Base-by-base conservation (phyloP, 1,140 invertebrate genomes). In the Panulirus ornatus region DNA sequence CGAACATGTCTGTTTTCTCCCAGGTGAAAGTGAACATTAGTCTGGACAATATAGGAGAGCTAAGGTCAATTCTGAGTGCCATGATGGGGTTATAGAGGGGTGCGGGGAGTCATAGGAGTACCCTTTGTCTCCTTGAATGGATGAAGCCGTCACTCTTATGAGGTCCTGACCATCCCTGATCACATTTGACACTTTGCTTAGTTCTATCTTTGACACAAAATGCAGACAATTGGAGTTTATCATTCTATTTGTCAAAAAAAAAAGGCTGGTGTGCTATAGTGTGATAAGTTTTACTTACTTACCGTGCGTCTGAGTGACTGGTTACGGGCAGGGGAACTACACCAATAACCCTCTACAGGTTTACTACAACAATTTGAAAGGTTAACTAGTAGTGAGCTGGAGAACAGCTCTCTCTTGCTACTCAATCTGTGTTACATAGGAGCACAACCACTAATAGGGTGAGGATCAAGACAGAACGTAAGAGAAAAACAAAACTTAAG, bases 291-390 rank as follows among this genome's bases (percentile, higher is more conserved):
- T n/a, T 58, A 22, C 27, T 6, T 30, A 66, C 58, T 66, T 66
- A 66, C 58, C 58, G 58, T 66, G 58, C 58, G 58, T 66, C 58
- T 66, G 58, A 66, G 58, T 66, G 58, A 66, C 58, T 66, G 58
- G 58, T 66, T 66, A 66, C 58, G 27, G 58, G 58, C 58, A 11
- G 58, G 58, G 58, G 3, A 1, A 66, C 58, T 66, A 66, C 58
- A n/a, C n/a, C n/a, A n/a, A n/a, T n/a, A n/a, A n/a, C n/a, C n/a
- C n/a, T n/a, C n/a, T n/a, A n/a, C n/a, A n/a, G n/a, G n/a, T n/a
- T n/a, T n/a, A n/a, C n/a, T n/a, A n/a, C n/a, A n/a, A n/a, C n/a
- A n/a, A n/a, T n/a, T n/a, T n/a, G n/a, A n/a, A n/a, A n/a, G n/a
- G n/a, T n/a, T n/a, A n/a, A n/a, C n/a, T n/a, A n/a, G n/a, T n/a